Evolutionary conservation across 1,140 invertebrate species (phyloP).

Genomic region (Sogatella furcifera): DNA sequence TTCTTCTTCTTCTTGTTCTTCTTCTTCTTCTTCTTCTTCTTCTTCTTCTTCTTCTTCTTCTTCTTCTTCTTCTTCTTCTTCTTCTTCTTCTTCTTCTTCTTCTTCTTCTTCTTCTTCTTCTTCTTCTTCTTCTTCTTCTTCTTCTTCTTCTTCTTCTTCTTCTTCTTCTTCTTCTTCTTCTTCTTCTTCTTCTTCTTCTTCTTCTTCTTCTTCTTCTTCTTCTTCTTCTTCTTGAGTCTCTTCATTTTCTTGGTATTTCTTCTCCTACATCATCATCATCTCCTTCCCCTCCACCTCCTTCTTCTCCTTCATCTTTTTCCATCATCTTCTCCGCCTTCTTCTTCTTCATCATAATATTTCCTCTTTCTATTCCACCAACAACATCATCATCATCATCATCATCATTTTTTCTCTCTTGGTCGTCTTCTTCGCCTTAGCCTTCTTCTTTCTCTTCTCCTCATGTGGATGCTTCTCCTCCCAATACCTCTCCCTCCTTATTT

Average conservation of each 20-base stretch:
- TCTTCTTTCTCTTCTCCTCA: no score
- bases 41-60: constrained; percentile 9
- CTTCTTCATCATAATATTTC: constrained; percentile 11
- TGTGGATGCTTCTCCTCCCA: no score
- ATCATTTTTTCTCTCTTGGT: no score
- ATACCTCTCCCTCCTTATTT: no score
- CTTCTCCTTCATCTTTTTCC: neutral
- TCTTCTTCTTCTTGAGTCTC: constrained; percentile 2
- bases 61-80: neutral
- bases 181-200: neutral
- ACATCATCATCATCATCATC: no score
- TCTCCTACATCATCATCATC: no score
- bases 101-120: no score
- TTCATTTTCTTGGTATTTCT: no score
- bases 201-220: constrained; percentile 10
- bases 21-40: constrained; percentile 5
- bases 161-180: neutral
- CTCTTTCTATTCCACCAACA: constrained; percentile 9
- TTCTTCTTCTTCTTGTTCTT: constrained; percentile 6
- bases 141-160: no score
- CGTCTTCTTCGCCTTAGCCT: no score
- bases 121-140: no score
- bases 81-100: neutral
- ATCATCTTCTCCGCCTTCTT: neutral
- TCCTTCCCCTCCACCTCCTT: no score